Percentiles rank a stretch among this genome's conserved stretches.
phyloP scores from a whole-genome alignment of 2,888 invertebrate species.

The Hyposoter didymator region DNA sequence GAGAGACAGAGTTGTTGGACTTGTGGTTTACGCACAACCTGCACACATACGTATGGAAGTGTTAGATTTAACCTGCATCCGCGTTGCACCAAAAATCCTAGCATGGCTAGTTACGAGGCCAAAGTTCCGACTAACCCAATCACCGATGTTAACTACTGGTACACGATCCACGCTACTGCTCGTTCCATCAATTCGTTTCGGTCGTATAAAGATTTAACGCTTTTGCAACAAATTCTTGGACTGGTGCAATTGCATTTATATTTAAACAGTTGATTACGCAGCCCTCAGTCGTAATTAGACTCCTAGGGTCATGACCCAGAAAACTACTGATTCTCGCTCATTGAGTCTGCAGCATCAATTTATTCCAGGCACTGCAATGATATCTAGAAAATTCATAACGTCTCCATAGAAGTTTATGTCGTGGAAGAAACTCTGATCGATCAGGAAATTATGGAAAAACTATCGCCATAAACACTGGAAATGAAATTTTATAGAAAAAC shows the following conservation, averaged over 20 bases:
- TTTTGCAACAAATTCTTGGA: constrained; percentile 3
- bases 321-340: not conserved
- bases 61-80: constrained; percentile 29
- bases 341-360: not conserved
- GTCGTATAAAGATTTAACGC: constrained; percentile 19
- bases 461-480: not conserved
- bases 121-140: constrained; percentile 48
- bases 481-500: no score
- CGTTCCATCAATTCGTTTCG: not conserved
- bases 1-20: constrained; percentile 31
- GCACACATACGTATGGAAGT: not conserved
- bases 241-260: not conserved
- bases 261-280: constrained; percentile 18
- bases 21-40: constrained; percentile 25
- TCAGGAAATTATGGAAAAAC: not conserved
- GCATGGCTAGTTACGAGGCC: constrained; percentile 15
- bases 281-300: constrained; percentile 17
- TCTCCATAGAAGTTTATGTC: not conserved
- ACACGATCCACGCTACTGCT: not conserved
- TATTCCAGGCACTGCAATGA: not conserved
- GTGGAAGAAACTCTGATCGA: not conserved
- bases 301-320: not conserved
- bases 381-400: not conserved
- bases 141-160: constrained; percentile 28
- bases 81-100: constrained; percentile 6